These are phyloP conservation scores for Uloborus plumipes DNA, from an alignment of 2,888 invertebrate genomes.

Conservation along the genomic window DNA sequence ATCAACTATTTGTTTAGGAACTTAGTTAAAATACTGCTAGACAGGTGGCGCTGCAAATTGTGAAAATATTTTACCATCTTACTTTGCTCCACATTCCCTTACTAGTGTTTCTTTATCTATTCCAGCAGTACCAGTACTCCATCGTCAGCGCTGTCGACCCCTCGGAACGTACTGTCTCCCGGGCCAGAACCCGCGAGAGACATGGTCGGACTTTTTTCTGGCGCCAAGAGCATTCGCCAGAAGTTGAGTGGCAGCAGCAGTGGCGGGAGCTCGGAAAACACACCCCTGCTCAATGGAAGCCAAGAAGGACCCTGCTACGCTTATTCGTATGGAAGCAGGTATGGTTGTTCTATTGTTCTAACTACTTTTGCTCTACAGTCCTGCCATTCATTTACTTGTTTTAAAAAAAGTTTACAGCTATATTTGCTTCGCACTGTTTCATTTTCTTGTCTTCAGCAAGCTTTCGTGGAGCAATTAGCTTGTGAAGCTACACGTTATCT, in stretches of 20 bases:
- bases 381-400: too few relatives aligned
- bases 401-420: not conserved
- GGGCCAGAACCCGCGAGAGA: not conserved
- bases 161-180: not conserved
- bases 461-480: too few relatives aligned
- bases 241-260: conserved; percentile 19
- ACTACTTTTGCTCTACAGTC: too few relatives aligned
- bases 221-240: conserved; percentile 19
- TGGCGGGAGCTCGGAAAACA: conserved; percentile 41
- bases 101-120: too few relatives aligned
- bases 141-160: too few relatives aligned
- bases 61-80: too few relatives aligned
- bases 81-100: too few relatives aligned
- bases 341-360: not conserved
- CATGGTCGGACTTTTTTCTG: conserved; percentile 42
- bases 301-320: conserved; percentile 51
- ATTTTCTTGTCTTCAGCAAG: not conserved
- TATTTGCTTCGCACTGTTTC: not conserved
- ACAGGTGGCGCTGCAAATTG: too few relatives aligned
- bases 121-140: too few relatives aligned
- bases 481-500: too few relatives aligned
- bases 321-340: conserved; percentile 47
- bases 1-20: too few relatives aligned
- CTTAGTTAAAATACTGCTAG: too few relatives aligned
- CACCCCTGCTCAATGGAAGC: conserved; percentile 53